Conservation (phyloP, 2,888 invertebrate species). For the Pammene fasciana region DNA sequence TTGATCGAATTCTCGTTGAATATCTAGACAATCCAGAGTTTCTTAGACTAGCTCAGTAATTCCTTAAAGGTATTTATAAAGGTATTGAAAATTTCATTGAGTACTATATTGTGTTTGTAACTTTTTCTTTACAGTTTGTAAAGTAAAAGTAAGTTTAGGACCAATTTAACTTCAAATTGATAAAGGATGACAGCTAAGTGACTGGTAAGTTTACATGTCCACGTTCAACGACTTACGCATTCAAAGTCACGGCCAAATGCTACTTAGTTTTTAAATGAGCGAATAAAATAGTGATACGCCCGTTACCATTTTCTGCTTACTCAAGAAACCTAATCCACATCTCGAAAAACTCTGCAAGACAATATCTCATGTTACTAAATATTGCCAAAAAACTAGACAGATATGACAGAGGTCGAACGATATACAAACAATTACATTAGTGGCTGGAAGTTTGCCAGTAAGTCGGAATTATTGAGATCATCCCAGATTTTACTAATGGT, state of each 20-base stretch:
- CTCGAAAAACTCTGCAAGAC: not conserved
- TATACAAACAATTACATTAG: slow-evolving; percentile 59
- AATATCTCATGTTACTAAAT: slow-evolving; percentile 6
- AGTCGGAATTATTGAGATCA: slow-evolving; percentile 42
- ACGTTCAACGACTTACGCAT: too few relatives aligned
- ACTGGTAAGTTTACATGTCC: too few relatives aligned
- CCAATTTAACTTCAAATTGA: too few relatives aligned
- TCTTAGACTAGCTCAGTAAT: too few relatives aligned
- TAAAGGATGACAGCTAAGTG: too few relatives aligned
- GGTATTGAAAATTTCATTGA: too few relatives aligned
- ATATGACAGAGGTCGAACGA: slow-evolving; percentile 46
- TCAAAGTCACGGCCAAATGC: too few relatives aligned
- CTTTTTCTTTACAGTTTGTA: too few relatives aligned
- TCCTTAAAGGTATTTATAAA: too few relatives aligned
- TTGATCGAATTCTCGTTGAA: slow-evolving; percentile 1
- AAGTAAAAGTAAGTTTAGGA: too few relatives aligned
- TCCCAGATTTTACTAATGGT: slow-evolving; percentile 50
- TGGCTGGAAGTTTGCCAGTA: slow-evolving; percentile 51
- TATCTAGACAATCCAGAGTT: not conserved
- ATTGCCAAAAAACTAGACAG: slow-evolving; percentile 16
- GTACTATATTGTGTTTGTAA: too few relatives aligned
- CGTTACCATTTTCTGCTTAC: not conserved
- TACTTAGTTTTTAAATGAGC: not conserved
- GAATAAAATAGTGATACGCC: not conserved
- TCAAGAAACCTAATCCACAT: not conserved